Base-by-base conservation (phyloP, 2,888 invertebrate genomes). In the Drosophila paranaensis region DNA sequence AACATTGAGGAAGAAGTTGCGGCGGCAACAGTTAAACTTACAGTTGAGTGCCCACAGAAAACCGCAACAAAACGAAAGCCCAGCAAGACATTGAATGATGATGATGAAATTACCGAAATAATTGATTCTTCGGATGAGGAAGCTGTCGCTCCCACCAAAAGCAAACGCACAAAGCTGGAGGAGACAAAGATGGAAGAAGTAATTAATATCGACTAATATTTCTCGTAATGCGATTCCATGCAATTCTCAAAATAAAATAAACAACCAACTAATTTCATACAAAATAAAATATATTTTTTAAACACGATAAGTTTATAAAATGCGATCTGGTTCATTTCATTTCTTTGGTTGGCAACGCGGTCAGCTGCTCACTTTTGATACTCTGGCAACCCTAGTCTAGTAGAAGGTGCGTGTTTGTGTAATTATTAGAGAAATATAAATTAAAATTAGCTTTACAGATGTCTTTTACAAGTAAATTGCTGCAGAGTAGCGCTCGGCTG, bases 51-150 rank as follows among this genome's bases (percentile, higher is more conserved):
- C 39, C 69, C 82, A 0, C 60, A 68, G 30, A 81, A 80, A 53
- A 33, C 27, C 0, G 78, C 80, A 9, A 61, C 63, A 0, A 92
- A 92, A 66, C 89, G 93, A 40, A 92, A 91, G 61, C 81, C 90
- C n/a, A 62, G 69, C 25, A 54, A 54, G 0, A 51, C 56, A 5
- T 56, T 68, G 6, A 78, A 78, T 5, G 77, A 72, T 9, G 43
- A 43, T 43, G 37, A n/a, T 13, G 77, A 80, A 25, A 89, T 56
- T 61, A 91, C 89, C 2, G 92, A 89, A 67, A 75, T 91, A 53
- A 40, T 89, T 13, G 91, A 91, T 60, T 91, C 91, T 8, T 91
- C 91, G 5, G 91, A 91, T 33, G 87, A 88, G 16, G 85, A 81
- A 40, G 79, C 65, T 5, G 61, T 77, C 4, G 79, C 74, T 0